phyloP scores from a whole-genome alignment of 1,140 invertebrate species.

The Delia radicum region DNA sequence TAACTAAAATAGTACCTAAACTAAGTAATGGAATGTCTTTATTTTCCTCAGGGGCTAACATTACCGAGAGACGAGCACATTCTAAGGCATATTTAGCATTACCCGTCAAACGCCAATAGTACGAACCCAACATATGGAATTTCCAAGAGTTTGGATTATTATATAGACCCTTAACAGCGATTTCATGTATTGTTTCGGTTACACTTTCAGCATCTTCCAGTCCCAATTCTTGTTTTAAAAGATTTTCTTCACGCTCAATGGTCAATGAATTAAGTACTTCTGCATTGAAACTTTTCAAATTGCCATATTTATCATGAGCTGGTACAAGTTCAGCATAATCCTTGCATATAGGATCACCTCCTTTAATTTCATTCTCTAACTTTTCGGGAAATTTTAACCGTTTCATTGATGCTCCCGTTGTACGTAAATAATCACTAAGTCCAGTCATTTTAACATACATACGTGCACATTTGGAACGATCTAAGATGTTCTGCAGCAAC shows the following conservation, averaged over 20 bases:
- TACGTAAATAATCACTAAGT: slow-evolving; percentile 38
- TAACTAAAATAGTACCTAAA: slow-evolving; percentile 79
- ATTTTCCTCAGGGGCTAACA: slow-evolving; percentile 70
- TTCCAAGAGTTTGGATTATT: slow-evolving; percentile 80
- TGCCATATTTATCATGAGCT: slow-evolving; percentile 80
- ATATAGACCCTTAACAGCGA: slow-evolving; percentile 60
- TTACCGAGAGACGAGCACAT: slow-evolving; percentile 75
- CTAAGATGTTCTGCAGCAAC: slow-evolving; percentile 46
- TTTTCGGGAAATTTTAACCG: slow-evolving; percentile 44
- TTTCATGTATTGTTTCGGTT: slow-evolving; percentile 54
- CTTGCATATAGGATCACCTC: slow-evolving; percentile 67
- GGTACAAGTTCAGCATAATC: slow-evolving; percentile 60
- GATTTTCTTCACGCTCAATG: slow-evolving; percentile 65
- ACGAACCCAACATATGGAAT: slow-evolving; percentile 78
- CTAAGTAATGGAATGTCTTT: slow-evolving; percentile 80
- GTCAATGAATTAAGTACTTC: slow-evolving; percentile 56
- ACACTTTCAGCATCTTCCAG: slow-evolving; percentile 65
- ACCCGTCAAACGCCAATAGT: slow-evolving; percentile 83
- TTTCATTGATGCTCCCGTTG: slow-evolving; percentile 42
- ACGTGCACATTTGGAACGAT: slow-evolving; percentile 50
- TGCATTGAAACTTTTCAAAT: slow-evolving; percentile 70
- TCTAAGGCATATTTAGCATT: slow-evolving; percentile 77
- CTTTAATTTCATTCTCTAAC: slow-evolving; percentile 39
- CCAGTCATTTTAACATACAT: slow-evolving; percentile 47
- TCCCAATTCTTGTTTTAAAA: slow-evolving; percentile 63